phyloP scores from a whole-genome alignment of 2,797 vertebrate genomes.

The Selene dorsalis region DNA sequence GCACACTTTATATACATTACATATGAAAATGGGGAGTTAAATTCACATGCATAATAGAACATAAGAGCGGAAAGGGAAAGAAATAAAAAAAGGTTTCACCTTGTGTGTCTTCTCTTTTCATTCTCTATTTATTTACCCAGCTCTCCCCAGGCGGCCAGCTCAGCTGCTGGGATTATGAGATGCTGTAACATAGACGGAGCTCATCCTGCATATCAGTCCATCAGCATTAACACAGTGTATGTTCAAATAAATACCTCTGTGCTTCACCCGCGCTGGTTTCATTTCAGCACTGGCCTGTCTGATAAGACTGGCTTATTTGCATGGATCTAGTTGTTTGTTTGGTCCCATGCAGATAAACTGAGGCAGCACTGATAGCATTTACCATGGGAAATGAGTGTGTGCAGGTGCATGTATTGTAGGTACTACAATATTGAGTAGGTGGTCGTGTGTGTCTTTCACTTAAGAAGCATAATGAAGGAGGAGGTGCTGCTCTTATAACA shows the following conservation, averaged over 20 bases:
- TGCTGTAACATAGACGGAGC: constrained; percentile 41
- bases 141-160: constrained; percentile 33
- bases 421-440: neutral
- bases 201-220: constrained; percentile 62
- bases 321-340: constrained; percentile 55
- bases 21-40: neutral
- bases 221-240: constrained; percentile 55
- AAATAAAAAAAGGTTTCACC: constrained; percentile 23
- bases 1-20: neutral
- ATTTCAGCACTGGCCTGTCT: constrained; percentile 35
- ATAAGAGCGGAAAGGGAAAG: neutral
- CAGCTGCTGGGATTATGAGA: constrained; percentile 63
- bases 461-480: constrained; percentile 2
- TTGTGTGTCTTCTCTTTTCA: constrained; percentile 21
- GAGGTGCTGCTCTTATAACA: neutral
- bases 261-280: constrained; percentile 40
- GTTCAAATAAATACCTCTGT: constrained; percentile 61
- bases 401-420: constrained; percentile 9
- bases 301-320: constrained; percentile 62
- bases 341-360: constrained; percentile 32
- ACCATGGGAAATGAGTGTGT: constrained; percentile 22
- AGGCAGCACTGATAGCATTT: constrained; percentile 42
- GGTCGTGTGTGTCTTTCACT: constrained; percentile 8
- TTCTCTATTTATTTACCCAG: constrained; percentile 43
- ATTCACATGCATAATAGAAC: neutral